These are phyloP conservation scores for Poeciliopsis infans DNA, from an alignment of 2,797 vertebrate genomes.

Conservation along the genomic window DNA sequence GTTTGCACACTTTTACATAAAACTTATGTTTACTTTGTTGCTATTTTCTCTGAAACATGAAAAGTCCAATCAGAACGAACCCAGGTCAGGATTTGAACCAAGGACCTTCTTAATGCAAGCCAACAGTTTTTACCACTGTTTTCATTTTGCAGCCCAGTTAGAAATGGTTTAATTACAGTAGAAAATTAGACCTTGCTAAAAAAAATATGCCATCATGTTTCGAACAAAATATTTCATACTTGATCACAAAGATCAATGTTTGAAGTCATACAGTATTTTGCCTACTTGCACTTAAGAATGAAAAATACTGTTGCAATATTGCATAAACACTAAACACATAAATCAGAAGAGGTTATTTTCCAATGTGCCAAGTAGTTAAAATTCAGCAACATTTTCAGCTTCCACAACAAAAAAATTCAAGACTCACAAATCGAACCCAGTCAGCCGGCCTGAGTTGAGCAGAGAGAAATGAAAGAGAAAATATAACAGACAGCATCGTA, in stretches of 20 bases:
- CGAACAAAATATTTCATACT: background rate
- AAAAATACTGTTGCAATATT: background rate
- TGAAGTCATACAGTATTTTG: background rate
- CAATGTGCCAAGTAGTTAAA: constrained; percentile 45
- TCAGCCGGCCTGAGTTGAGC: constrained; percentile 47
- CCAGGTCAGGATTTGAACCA: background rate
- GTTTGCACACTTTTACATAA: background rate
- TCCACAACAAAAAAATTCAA: constrained; percentile 19
- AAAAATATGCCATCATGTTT: background rate
- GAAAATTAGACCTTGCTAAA: background rate
- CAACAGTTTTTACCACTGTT: background rate
- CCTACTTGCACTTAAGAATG: background rate
- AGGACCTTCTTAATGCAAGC: background rate
- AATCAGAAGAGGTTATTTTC: constrained; percentile 4
- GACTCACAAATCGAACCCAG: constrained; percentile 55
- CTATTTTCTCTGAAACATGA: background rate
- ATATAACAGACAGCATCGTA: constrained; percentile 62
- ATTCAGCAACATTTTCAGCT: constrained; percentile 45
- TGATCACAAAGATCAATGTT: background rate
- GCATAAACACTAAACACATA: background rate
- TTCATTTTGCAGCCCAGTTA: background rate
- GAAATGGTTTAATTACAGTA: background rate
- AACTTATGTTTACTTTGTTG: background rate
- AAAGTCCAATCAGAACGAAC: background rate
- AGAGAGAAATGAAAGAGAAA: constrained; percentile 61